Evolutionary conservation across 2,888 invertebrate species (phyloP).

Genomic region (Podabrus alpinus): DNA sequence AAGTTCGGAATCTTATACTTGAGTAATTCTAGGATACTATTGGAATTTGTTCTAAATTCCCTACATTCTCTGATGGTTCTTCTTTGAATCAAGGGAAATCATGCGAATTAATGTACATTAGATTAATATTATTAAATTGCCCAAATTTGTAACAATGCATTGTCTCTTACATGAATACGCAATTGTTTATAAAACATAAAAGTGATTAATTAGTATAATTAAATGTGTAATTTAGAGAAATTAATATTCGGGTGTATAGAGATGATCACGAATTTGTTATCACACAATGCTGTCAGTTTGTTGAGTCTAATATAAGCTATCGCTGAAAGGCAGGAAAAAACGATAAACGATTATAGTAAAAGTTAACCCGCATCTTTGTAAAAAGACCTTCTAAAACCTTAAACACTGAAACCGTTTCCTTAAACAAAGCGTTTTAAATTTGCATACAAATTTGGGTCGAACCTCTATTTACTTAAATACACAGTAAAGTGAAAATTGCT

Average conservation of each 20-base stretch:
- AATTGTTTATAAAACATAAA: background rate
- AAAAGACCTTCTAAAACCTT: slow-evolving; percentile 29
- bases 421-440: slow-evolving; percentile 46
- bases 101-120: slow-evolving; percentile 11
- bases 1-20: background rate
- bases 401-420: slow-evolving; percentile 38
- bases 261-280: background rate
- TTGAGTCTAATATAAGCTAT: background rate
- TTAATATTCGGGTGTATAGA: background rate
- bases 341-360: slow-evolving; percentile 36
- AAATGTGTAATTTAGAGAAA: background rate
- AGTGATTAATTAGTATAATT: slow-evolving; percentile 1
- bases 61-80: background rate
- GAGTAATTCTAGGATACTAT: slow-evolving; percentile 4
- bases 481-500: slow-evolving; percentile 39
- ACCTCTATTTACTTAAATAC: slow-evolving; percentile 30
- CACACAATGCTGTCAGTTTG: background rate
- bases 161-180: background rate
- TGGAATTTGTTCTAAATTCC: slow-evolving; percentile 8
- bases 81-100: slow-evolving; percentile 17
- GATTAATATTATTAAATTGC: slow-evolving; percentile 17
- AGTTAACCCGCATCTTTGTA: slow-evolving; percentile 22
- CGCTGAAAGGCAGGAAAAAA: slow-evolving; percentile 27
- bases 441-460: slow-evolving; percentile 44
- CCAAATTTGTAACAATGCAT: background rate